A percentile compares a stretch with the other conserved stretches of the same genome.
These are phyloP conservation scores for Andrena dorsata DNA, from an alignment of 2,888 invertebrate genomes.

Conservation along the genomic window DNA sequence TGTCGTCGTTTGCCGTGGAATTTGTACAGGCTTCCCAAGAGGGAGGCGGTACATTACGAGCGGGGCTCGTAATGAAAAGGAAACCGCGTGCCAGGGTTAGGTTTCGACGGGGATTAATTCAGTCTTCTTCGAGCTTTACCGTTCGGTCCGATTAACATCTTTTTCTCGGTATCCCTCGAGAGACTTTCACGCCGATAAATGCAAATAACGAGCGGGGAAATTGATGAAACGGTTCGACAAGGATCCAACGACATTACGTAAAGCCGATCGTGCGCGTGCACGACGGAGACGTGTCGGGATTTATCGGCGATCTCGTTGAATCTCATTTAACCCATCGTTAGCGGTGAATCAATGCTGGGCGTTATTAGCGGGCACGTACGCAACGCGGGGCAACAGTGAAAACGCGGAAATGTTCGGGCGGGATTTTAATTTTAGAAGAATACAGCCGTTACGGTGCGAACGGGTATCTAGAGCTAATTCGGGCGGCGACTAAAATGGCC, in stretches of 20 bases:
- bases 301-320: constrained; percentile 48
- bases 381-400: constrained; percentile 34
- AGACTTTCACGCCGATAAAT: not conserved
- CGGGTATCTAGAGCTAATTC: not conserved
- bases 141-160: not conserved
- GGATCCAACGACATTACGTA: constrained; percentile 45
- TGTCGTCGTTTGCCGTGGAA: constrained; percentile 4
- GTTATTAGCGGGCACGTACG: constrained; percentile 14
- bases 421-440: not conserved
- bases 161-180: not conserved
- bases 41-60: not conserved
- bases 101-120: not conserved
- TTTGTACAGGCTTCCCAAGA: not conserved
- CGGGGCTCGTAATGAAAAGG: not conserved
- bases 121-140: not conserved
- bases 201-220: not conserved
- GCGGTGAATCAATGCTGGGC: constrained; percentile 17
- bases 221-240: constrained; percentile 15
- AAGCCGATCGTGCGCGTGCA: constrained; percentile 22
- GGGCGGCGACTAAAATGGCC: not conserved
- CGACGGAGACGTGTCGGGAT: constrained; percentile 11
- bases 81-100: not conserved
- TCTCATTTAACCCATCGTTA: constrained; percentile 30
- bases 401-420: constrained; percentile 32
- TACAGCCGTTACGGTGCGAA: not conserved